Base-by-base conservation (phyloP, 2,113 vertebrate species). In the Microtus oregoni region DNA sequence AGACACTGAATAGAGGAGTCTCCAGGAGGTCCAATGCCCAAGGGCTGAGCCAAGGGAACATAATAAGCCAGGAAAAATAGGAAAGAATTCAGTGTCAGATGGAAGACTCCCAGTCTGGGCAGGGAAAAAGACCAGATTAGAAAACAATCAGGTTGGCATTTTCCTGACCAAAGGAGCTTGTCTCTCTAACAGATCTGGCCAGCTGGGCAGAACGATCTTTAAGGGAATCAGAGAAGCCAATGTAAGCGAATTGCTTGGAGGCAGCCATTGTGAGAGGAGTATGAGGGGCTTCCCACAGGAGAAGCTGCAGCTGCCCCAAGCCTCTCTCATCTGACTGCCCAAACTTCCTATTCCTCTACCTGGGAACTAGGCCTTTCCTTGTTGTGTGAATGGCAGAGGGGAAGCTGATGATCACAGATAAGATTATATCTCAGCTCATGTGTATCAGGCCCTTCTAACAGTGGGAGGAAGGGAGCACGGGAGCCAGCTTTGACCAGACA, bases 61-160 rank as follows among this genome's bases (percentile, higher is more conserved):
- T 68, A 77, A 89, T 5, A 72, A 90, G 92, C 89, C 95, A 96
- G 94, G 70, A 94, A 95, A 97, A 97, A 96, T 58, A 94, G 92
- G 86, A 92, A 91, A 96, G 91, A 95, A 95, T 83, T 90, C 61
- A 78, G 26, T 90, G 58, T 94, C 85, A 86, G 17, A 90, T 90
- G 79, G 83, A 91, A 95, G 85, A 97, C 83, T 55, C 83, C 73
- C 82, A 86, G 70, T 67, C 38, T 94, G 90, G 83, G n/a, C 94
- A 94, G 88, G 44, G 61, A 94, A 93, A 94, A 52, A 95, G n/a
- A 90, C 4, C n/a, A 87, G 93, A 90, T 68, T 95, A 68, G 85
- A 97, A 97, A 97, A 92, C 65, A 76, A 96, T 85, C 28, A 47
- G 55, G 26, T 61, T 96, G 96, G 92, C 93, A 90, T 90, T 91